Conservation (phyloP, 1,140 invertebrate genomes). For the Dryas iulia region DNA sequence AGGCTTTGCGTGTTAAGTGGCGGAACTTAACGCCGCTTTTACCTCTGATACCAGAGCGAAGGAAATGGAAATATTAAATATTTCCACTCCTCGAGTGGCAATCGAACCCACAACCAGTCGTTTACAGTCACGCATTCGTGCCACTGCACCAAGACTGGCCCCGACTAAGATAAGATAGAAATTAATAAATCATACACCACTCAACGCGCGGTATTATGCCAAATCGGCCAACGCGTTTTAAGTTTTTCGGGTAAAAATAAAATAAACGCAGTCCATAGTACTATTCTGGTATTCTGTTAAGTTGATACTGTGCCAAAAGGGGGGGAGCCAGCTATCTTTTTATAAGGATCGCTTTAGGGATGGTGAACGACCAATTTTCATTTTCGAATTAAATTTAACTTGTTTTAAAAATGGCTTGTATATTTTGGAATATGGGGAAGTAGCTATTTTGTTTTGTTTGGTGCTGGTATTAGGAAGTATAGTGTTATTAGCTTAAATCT, state of each 20-base stretch:
- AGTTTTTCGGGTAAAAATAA: conserved; percentile 40
- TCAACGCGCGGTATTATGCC: conserved; percentile 32
- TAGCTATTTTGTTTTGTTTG: too few relatives aligned
- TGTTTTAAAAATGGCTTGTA: neutral
- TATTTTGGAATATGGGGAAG: neutral
- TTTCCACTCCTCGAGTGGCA: too few relatives aligned
- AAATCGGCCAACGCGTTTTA: conserved; percentile 55
- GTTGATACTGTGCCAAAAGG: conserved; percentile 45
- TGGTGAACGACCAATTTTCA: neutral
- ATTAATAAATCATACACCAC: conserved; percentile 27
- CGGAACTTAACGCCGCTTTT: too few relatives aligned
- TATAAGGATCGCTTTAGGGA: neutral
- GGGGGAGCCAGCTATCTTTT: neutral
- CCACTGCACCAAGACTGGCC: too few relatives aligned
- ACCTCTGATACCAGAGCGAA: too few relatives aligned
- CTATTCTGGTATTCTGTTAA: conserved; percentile 26
- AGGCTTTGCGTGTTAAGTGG: too few relatives aligned
- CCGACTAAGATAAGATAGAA: neutral
- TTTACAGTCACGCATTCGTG: too few relatives aligned
- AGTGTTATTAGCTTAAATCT: too few relatives aligned
- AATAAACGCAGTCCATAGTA: conserved; percentile 27
- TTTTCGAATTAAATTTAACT: neutral
- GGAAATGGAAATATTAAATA: too few relatives aligned
- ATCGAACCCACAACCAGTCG: neutral
- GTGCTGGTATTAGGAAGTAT: too few relatives aligned